phyloP scores from a whole-genome alignment of 2,797 vertebrate genomes.

The Etheostoma nigrum region DNA sequence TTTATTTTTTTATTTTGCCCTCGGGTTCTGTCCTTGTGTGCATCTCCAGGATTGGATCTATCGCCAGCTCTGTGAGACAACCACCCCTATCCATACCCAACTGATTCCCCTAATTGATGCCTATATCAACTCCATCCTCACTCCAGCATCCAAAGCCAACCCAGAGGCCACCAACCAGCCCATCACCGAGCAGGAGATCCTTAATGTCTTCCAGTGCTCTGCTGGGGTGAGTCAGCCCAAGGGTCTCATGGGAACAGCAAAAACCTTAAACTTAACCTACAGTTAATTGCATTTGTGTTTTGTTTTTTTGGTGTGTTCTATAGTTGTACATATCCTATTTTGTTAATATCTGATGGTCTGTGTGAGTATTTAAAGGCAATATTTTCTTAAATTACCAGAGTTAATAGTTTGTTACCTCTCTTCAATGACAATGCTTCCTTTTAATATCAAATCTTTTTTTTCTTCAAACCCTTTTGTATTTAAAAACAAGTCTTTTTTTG shows the following conservation, averaged over 20 bases:
- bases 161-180: constrained; percentile 99
- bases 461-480: background rate
- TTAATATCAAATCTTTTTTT: background rate
- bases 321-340: background rate
- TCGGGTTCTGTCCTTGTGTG: constrained; percentile 1
- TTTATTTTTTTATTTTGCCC: background rate
- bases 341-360: background rate
- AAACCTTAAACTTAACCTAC: background rate
- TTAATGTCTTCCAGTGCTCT: constrained; percentile 92
- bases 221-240: constrained; percentile 83
- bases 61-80: constrained; percentile 95
- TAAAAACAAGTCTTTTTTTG: background rate
- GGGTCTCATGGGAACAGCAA: background rate
- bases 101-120: constrained; percentile 96
- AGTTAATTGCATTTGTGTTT: background rate
- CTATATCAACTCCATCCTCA: constrained; percentile 98
- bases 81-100: constrained; percentile 95
- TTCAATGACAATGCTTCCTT: background rate
- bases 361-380: background rate
- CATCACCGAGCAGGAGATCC: constrained; percentile 97
- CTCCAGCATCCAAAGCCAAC: constrained; percentile 97
- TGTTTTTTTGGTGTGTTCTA: background rate
- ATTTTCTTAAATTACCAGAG: background rate
- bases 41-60: constrained; percentile 94
- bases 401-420: background rate